These are phyloP conservation scores for Melanotaenia parkinsoni DNA, from an alignment of 2,797 vertebrate genomes.

Conservation along the genomic window DNA sequence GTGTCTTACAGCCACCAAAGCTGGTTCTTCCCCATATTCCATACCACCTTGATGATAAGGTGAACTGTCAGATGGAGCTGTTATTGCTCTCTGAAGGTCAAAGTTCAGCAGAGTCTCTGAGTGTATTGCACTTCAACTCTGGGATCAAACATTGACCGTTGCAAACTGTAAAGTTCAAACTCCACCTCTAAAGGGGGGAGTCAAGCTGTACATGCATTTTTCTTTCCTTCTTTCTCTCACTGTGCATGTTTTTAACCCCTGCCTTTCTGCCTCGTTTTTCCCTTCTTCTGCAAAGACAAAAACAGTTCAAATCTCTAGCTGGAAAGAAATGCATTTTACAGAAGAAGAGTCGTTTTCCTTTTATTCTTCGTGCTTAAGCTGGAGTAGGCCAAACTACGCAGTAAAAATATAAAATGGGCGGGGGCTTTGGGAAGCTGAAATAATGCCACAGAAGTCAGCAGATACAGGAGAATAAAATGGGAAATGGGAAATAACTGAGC, in stretches of 20 bases:
- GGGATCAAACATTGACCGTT: slow-evolving; percentile 15
- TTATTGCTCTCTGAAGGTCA: slow-evolving; percentile 23
- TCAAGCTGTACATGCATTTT: background rate
- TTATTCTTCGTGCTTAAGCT: no score
- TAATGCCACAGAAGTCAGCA: background rate
- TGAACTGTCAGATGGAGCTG: background rate
- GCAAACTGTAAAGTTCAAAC: slow-evolving; percentile 39
- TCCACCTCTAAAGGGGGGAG: slow-evolving; percentile 34
- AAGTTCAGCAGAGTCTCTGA: slow-evolving; percentile 33
- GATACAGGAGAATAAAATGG: no score
- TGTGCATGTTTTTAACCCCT: slow-evolving; percentile 10
- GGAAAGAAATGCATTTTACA: no score
- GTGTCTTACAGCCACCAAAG: background rate
- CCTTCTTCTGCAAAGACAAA: background rate
- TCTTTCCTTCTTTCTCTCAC: background rate
- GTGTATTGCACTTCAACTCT: slow-evolving; percentile 16
- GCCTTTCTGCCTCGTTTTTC: background rate
- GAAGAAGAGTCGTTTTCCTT: no score
- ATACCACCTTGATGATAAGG: slow-evolving; percentile 1
- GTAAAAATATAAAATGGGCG: no score
- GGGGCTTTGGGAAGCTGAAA: background rate
- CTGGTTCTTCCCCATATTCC: background rate
- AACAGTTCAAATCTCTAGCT: background rate
- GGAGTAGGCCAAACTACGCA: no score
- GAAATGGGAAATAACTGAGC: background rate